Conservation (phyloP, 2,888 invertebrate genomes). For the Chironomus riparius region DNA sequence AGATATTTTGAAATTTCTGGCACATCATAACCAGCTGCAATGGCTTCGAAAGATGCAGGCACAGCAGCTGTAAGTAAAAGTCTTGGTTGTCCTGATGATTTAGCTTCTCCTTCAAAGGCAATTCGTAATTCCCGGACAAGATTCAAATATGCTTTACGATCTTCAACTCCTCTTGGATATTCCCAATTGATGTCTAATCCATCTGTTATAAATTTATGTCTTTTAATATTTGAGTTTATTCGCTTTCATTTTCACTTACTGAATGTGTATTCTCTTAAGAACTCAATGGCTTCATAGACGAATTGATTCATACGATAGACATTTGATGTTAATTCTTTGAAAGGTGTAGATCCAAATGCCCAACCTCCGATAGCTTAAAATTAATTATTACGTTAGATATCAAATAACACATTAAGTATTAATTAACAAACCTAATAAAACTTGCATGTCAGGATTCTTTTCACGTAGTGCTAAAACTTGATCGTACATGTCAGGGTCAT, state of each 20-base stretch:
- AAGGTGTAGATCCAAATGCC: slow-evolving; percentile 92
- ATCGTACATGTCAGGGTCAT: slow-evolving; percentile 78
- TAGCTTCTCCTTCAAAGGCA: slow-evolving; percentile 88
- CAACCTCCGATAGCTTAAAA: slow-evolving; percentile 85
- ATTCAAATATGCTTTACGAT: slow-evolving; percentile 73
- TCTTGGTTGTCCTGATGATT: slow-evolving; percentile 66
- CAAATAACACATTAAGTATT: slow-evolving; percentile 45
- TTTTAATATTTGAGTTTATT: background rate
- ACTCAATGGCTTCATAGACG: slow-evolving; percentile 89
- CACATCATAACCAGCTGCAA: slow-evolving; percentile 88
- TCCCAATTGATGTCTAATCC: slow-evolving; percentile 93
- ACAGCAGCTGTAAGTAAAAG: slow-evolving; percentile 79
- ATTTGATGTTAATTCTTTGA: slow-evolving; percentile 84
- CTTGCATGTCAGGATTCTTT: slow-evolving; percentile 77
- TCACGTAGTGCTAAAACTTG: slow-evolving; percentile 76
- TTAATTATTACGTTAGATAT: slow-evolving; percentile 36
- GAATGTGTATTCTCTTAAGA: slow-evolving; percentile 81
- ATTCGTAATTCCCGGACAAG: slow-evolving; percentile 74
- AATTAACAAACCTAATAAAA: background rate
- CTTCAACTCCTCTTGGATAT: slow-evolving; percentile 82
- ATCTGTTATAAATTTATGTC: slow-evolving; percentile 36
- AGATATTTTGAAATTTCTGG: slow-evolving; percentile 88
- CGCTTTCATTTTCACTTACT: slow-evolving; percentile 35
- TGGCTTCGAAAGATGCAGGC: slow-evolving; percentile 87
- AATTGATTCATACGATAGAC: slow-evolving; percentile 92